These are phyloP conservation scores for Pherbina coryleti DNA, from an alignment of 2,888 invertebrate species.

Conservation along the genomic window DNA sequence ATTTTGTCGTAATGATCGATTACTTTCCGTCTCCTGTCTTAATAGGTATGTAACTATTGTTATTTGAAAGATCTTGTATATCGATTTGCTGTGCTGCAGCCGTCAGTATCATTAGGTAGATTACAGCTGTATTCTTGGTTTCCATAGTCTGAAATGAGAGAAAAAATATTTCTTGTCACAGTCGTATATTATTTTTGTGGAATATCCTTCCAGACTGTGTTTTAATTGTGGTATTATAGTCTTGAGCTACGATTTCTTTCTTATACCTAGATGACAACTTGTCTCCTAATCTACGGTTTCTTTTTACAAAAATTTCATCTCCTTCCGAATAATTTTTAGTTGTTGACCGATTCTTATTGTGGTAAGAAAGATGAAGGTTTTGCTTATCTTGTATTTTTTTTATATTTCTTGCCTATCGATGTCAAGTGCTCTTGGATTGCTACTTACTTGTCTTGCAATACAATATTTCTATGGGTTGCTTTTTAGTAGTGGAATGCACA, in stretches of 20 bases:
- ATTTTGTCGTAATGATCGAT: slow-evolving; percentile 28
- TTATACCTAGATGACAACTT: slow-evolving; percentile 42
- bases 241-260: slow-evolving; percentile 42
- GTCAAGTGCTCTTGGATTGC: slow-evolving; percentile 27
- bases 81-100: not conserved
- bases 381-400: slow-evolving; percentile 38
- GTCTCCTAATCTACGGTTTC: slow-evolving; percentile 42
- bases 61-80: slow-evolving; percentile 19
- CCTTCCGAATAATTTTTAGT: slow-evolving; percentile 41
- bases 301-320: slow-evolving; percentile 41
- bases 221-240: not conserved
- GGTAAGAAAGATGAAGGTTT: slow-evolving; percentile 30
- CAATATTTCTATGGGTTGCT: slow-evolving; percentile 36
- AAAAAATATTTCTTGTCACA: too few species aligned
- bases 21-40: slow-evolving; percentile 14
- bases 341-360: slow-evolving; percentile 41
- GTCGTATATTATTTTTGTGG: too few species aligned
- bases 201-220: slow-evolving; percentile 6
- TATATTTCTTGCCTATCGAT: slow-evolving; percentile 19
- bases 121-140: too few species aligned
- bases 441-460: slow-evolving; percentile 34
- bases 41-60: slow-evolving; percentile 29
- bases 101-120: too few species aligned
- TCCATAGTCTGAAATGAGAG: too few species aligned
- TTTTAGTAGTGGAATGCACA: slow-evolving; percentile 8